phyloP scores from a whole-genome alignment of 2,113 vertebrate genomes.

The Carollia perspicillata region DNA sequence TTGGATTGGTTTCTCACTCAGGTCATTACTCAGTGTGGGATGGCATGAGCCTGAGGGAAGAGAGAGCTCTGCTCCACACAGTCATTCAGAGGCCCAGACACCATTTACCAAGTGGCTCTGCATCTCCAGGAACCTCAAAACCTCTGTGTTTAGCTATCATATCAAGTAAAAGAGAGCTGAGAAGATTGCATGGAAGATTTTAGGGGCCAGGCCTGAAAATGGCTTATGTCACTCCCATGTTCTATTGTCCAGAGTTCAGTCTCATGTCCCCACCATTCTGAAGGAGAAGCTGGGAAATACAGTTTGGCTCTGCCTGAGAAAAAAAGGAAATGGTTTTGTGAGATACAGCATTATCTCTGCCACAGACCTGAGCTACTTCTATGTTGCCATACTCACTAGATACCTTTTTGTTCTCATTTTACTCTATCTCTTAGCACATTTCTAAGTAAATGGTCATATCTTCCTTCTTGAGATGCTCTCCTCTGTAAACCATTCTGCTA shows the following conservation, averaged over 20 bases:
- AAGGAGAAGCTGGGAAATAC: neutral
- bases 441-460: neutral
- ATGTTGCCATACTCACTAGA: neutral
- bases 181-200: neutral
- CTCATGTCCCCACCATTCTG: neutral
- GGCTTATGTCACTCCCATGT: neutral
- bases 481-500: neutral
- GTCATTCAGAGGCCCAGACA: neutral
- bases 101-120: neutral
- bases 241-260: neutral
- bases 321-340: neutral
- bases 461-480: neutral
- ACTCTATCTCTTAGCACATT: neutral
- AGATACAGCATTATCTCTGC: neutral
- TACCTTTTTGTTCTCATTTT: neutral
- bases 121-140: neutral
- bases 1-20: neutral
- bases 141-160: neutral
- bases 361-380: neutral
- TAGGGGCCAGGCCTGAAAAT: neutral
- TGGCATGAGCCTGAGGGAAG: neutral
- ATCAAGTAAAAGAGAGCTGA: neutral
- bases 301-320: neutral
- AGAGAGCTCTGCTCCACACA: neutral
- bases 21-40: no score